Base-by-base conservation (phyloP, 2,888 invertebrate genomes). In the Clanis bilineata region DNA sequence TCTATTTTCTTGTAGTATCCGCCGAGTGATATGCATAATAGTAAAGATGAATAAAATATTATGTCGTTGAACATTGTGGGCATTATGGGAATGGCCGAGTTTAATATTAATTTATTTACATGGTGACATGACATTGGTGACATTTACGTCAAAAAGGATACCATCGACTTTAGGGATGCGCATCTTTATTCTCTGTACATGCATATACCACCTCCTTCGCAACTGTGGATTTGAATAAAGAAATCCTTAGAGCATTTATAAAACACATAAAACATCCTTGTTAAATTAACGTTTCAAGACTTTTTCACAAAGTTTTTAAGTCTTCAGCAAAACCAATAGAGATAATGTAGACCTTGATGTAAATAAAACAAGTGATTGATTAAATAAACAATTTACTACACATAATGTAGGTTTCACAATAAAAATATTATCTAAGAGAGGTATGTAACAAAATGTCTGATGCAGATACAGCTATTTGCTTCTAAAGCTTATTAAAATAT, bases 331-430 rank as follows among this genome's bases (percentile, higher is more conserved):
- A n/a, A n/a, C n/a, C n/a, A n/a, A n/a, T n/a, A n/a, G n/a, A n/a
- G n/a, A n/a, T n/a, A n/a, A n/a, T n/a, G n/a, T n/a, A n/a, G n/a
- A n/a, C n/a, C n/a, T n/a, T n/a, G n/a, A n/a, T n/a, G n/a, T n/a
- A 22, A 73, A 85, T 74, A 75, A 90, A 90, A 85, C 82, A 71
- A 74, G 72, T 62, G 69, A 73, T 71, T 84, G 87, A 90, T 91
- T 90, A 91, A 91, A 91, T 91, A 91, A 92, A 92, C 91, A 92
- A 89, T 92, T 92, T 92, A 92, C 91, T 92, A 92, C 91, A 90
- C 90, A 83, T 88, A 86, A 88, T 89, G 91, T 92, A 91, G 91
- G 90, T 90, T 51, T 89, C 85, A 92, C 90, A 89, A 89, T 91
- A 90, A 91, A 90, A 90, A 88, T 89, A 88, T 86, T 82, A 72